phyloP scores from a whole-genome alignment of 2,888 invertebrate genomes.

The Buathra laborator region DNA sequence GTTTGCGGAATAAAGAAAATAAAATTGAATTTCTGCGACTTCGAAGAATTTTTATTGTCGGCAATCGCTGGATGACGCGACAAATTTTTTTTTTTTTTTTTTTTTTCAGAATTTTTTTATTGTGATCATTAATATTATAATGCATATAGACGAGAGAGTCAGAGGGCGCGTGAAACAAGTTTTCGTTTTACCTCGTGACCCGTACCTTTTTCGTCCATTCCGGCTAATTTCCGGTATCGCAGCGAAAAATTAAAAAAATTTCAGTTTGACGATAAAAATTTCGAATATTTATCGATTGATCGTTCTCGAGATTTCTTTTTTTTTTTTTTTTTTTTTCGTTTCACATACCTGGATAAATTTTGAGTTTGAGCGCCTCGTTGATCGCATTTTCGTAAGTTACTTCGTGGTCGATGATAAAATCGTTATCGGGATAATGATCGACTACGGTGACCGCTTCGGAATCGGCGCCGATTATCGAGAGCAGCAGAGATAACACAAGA shows the following conservation, averaged over 20 bases:
- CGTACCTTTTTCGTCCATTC: slow-evolving; percentile 74
- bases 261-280: slow-evolving; percentile 32
- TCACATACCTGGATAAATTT: slow-evolving; percentile 84
- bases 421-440: slow-evolving; percentile 85
- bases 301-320: not conserved
- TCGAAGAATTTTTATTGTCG: not conserved
- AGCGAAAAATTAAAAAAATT: slow-evolving; percentile 57
- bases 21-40: not conserved
- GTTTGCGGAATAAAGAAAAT: not conserved
- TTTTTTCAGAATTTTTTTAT: too few relatives aligned
- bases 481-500: slow-evolving; percentile 68
- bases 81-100: not conserved
- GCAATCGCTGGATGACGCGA: not conserved
- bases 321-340: too few relatives aligned
- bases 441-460: slow-evolving; percentile 80
- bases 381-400: slow-evolving; percentile 88
- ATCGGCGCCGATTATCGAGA: slow-evolving; percentile 73
- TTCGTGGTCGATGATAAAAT: slow-evolving; percentile 89
- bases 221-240: slow-evolving; percentile 61
- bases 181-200: slow-evolving; percentile 53
- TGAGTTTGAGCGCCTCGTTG: slow-evolving; percentile 86
- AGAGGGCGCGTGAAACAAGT: slow-evolving; percentile 51
- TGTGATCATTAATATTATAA: not conserved
- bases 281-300: not conserved
- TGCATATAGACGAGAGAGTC: slow-evolving; percentile 2